Conservation (phyloP, 2,113 vertebrate genomes). For the Nothocercus nigrocapillus region DNA sequence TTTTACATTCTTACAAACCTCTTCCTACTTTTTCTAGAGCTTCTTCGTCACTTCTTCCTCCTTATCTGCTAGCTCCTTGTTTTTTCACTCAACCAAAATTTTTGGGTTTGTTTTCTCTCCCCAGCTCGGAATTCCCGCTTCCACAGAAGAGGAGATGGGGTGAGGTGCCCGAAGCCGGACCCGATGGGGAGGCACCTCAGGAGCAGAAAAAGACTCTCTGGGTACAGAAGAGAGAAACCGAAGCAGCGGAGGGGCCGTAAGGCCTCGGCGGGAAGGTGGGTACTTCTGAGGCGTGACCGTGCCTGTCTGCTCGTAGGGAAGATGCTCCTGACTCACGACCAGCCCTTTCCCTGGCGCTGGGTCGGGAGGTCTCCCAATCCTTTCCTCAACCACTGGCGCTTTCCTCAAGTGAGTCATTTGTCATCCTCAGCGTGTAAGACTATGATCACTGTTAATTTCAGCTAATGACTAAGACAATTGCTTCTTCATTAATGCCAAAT, state of each 20-base stretch:
- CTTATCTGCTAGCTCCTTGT: not conserved
- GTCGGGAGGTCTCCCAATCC: not conserved
- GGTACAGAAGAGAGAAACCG: not conserved
- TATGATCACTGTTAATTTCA: not conserved
- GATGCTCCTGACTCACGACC: not conserved
- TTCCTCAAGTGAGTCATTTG: not conserved
- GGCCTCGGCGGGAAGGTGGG: not conserved
- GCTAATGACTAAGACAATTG: not conserved
- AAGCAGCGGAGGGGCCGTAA: not conserved
- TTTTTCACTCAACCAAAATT: not conserved
- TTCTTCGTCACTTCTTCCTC: not conserved
- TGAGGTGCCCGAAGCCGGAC: not conserved
- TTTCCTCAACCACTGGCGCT: not conserved
- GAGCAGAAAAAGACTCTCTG: not conserved
- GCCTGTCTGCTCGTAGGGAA: not conserved
- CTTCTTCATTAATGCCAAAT: not conserved
- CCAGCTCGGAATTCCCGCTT: not conserved
- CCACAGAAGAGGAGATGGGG: rapidly evolving
- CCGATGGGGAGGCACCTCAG: not conserved
- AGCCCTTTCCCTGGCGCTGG: not conserved
- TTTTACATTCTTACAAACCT: not conserved
- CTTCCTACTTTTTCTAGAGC: not conserved
- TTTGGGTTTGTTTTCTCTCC: not conserved
- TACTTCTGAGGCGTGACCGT: not conserved
- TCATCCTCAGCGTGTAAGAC: not conserved